Base-by-base conservation (phyloP, 2,797 vertebrate species). In the Dromococcyx pavoninus region DNA sequence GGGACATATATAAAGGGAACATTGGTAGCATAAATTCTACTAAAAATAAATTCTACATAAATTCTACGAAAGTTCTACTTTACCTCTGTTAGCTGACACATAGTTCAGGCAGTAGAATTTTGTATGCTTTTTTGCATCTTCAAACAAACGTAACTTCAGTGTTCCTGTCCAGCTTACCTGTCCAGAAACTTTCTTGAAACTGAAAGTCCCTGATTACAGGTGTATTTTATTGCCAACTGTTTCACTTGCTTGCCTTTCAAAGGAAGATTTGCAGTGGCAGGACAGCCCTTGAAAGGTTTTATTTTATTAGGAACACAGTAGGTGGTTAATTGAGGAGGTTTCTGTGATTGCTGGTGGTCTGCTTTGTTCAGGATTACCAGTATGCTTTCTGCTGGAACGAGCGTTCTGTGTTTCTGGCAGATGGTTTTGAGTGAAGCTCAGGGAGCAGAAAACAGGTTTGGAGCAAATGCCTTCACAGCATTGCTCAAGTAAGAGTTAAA, bases 391-490 rank as follows among this genome's bases (percentile, higher is more conserved):
- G 28, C 67, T 85, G 12, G 64, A 89, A 14, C 25, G 41, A 25
- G 65, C 46, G 43, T 50, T 87, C 58, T 72, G 8, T 77, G 48
- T 67, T 86, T 54, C 87, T 93, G 88, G 33, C 39, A 50, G 33
- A 18, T 72, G 73, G 61, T 32, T 81, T 72, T 56, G 66, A 71
- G 73, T n/a, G 76, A 54, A 62, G 69, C 62, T 90, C 41, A 56
- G 39, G 62, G 74, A 78, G 89, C 70, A 82, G 84, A 56, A 76
- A 85, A 71, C n/a, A 33, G 69, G n/a, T 86, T 91, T 94, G 84
- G 54, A 90, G 88, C 39, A 71, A 74, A 65, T 43, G 16, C 70
- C 37, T 58, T 78, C 24, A 30, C 30, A 46, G 41, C 18, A 6
- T 50, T 88, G 72, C 61, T 60, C 0, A 0, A 64, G 32, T 39